Base-by-base conservation (phyloP, 2,797 vertebrate genomes). In the Cyclopterus lumpus region DNA sequence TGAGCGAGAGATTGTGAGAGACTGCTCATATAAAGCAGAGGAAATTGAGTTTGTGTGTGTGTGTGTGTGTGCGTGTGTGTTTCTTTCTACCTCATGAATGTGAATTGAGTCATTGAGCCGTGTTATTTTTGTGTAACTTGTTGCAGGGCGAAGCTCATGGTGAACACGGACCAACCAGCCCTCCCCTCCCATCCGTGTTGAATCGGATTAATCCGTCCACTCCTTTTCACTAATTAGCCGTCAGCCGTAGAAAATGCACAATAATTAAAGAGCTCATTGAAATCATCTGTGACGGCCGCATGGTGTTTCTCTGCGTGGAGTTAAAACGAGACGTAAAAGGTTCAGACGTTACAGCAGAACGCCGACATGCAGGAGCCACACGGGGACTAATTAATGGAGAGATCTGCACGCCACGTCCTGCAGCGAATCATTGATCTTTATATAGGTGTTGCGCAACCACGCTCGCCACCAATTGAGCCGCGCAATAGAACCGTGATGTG, bases 151-250 rank as follows among this genome's bases (percentile, higher is more conserved):
- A n/a, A n/a, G n/a, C n/a, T n/a, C n/a, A n/a, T n/a, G n/a, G n/a
- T n/a, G n/a, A n/a, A n/a, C n/a, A n/a, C n/a, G n/a, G n/a, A n/a
- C n/a, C n/a, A n/a, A n/a, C n/a, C n/a, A n/a, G n/a, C n/a, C 38
- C 30, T 18, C 30, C 54, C n/a, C 34, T 11, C 4, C 5, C 44
- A 20, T 59, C 46, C 24, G 18, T 22, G 62, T 68, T 72, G 54
- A 85, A 79, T 87, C 70, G 51, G 58, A 84, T 87, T 83, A 70
- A 76, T 77, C 58, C 67, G n/a, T 60, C 61, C 57, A 71, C 57
- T 71, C 44, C 40, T 73, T n/a, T 42, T 42, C 26, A 36, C 62
- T 88, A 88, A 89, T 88, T 83, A 79, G 58, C 86, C 90, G 81
- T 87, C 88, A 82, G 18, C 72, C 4, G 0, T 58, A 28, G 71